phyloP scores from a whole-genome alignment of 2,888 invertebrate genomes.

The Aleiodes testaceus region DNA sequence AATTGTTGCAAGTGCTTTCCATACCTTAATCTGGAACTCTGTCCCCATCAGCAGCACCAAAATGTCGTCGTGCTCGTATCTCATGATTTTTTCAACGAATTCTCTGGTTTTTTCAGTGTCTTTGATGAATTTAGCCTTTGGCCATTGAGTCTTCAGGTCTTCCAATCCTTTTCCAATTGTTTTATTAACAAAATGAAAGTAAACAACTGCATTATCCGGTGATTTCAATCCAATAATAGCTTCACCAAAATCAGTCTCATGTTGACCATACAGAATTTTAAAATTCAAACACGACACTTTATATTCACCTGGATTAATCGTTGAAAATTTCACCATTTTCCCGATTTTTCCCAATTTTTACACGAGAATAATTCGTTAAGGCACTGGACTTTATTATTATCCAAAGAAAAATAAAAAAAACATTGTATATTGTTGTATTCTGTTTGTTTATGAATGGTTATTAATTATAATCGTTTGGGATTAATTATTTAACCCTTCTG shows the following conservation, averaged over 20 bases:
- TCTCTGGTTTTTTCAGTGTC: slow-evolving; percentile 45
- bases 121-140: slow-evolving; percentile 51
- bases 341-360: neutral
- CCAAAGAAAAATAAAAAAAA: too few species aligned
- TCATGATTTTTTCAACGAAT: slow-evolving; percentile 47
- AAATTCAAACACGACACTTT: slow-evolving; percentile 45
- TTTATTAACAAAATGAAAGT: slow-evolving; percentile 57
- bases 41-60: slow-evolving; percentile 61
- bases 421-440: too few species aligned
- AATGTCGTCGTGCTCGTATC: slow-evolving; percentile 30
- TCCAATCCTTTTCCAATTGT: slow-evolving; percentile 50
- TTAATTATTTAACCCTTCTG: too few species aligned
- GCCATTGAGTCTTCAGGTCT: slow-evolving; percentile 55
- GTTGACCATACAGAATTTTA: slow-evolving; percentile 56
- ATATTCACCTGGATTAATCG: slow-evolving; percentile 44
- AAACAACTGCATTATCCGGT: slow-evolving; percentile 54
- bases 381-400: too few species aligned
- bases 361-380: too few species aligned
- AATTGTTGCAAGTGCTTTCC: slow-evolving; percentile 59
- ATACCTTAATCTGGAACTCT: slow-evolving; percentile 64
- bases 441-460: too few species aligned
- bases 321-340: slow-evolving; percentile 48
- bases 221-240: slow-evolving; percentile 59
- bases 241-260: slow-evolving; percentile 60
- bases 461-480: too few species aligned